phyloP scores from a whole-genome alignment of 2,888 invertebrate genomes.

The Cheiracanthium punctorium region DNA sequence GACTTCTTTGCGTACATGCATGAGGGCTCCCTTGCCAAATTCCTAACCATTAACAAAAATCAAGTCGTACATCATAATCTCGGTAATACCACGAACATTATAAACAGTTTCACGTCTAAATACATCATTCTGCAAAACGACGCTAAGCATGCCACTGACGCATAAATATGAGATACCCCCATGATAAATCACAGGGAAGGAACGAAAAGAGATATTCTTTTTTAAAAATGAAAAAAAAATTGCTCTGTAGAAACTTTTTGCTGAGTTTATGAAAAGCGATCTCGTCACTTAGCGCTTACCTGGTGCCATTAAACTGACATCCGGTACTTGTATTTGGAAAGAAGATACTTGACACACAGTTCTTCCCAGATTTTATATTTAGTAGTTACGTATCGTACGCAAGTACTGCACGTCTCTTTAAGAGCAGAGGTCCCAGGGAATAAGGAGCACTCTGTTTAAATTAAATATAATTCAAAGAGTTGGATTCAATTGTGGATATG shows the following conservation, averaged over 20 bases:
- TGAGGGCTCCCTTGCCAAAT: no score
- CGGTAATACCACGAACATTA: background rate
- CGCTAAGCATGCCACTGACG: conserved; percentile 7
- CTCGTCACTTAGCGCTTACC: background rate
- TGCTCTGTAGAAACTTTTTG: background rate
- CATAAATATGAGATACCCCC: background rate
- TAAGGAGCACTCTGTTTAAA: no score
- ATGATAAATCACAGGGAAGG: background rate
- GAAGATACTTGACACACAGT: background rate
- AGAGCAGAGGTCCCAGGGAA: no score
- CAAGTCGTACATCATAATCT: no score
- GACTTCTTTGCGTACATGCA: no score
- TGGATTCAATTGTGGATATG: no score
- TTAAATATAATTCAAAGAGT: no score
- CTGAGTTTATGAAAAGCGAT: conserved; percentile 3
- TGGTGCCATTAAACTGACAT: background rate
- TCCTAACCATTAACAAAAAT: no score
- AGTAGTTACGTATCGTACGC: background rate
- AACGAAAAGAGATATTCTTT: background rate
- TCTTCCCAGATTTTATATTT: background rate
- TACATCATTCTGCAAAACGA: background rate
- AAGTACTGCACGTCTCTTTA: no score
- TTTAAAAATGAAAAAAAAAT: background rate
- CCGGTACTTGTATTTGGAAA: conserved; percentile 10
- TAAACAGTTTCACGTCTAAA: background rate